phyloP scores from a whole-genome alignment of 2,113 vertebrate species.

The Amia ocellicauda region DNA sequence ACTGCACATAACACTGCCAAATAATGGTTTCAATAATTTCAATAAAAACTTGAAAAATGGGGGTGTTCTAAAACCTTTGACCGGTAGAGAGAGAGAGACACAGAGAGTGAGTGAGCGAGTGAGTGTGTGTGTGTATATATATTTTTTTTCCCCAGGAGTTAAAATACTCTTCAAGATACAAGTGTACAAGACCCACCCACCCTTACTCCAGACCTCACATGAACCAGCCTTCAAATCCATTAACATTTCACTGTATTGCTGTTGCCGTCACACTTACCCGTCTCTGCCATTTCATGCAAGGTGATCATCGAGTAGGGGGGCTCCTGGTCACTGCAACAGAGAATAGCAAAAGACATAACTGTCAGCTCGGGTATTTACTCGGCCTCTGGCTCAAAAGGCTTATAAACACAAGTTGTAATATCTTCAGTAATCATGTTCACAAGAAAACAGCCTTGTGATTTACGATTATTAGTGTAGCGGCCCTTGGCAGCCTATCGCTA shows the following conservation, averaged over 20 bases:
- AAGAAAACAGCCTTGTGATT: background rate
- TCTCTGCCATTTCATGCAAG: conserved; percentile 98
- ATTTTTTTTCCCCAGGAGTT: no score
- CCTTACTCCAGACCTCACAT: no score
- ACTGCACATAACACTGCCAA: background rate
- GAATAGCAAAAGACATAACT: conserved; percentile 12
- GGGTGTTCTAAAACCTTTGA: background rate
- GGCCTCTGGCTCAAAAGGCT: no score
- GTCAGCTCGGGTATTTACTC: no score
- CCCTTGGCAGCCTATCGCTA: background rate
- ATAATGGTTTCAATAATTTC: background rate
- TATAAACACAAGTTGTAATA: no score
- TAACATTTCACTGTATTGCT: no score
- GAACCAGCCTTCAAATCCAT: no score
- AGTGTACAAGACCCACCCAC: no score
- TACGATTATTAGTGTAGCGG: background rate
- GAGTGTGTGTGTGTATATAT: no score
- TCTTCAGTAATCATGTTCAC: background rate
- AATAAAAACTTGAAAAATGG: no score
- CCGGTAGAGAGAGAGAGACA: background rate
- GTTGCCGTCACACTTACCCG: conserved; percentile 84
- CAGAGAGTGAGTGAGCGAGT: background rate
- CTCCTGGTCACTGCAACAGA: conserved; percentile 95
- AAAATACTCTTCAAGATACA: no score
- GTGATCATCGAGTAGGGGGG: conserved; percentile 99